Evolutionary conservation across 2,888 invertebrate genomes (phyloP).

Genomic region (Malthinus seriepunctatus): DNA sequence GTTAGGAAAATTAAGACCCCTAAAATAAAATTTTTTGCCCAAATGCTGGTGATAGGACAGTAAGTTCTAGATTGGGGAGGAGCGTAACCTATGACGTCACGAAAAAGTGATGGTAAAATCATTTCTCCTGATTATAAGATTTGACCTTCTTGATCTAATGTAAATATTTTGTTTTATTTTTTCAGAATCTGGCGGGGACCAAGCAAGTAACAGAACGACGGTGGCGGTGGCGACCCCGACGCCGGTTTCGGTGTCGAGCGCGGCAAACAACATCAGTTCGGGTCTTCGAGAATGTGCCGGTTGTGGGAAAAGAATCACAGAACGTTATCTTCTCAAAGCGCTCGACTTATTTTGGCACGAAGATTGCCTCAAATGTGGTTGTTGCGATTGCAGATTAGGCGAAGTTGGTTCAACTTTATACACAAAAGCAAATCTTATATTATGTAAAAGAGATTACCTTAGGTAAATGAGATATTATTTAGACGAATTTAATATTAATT

Average conservation of each 20-base stretch:
- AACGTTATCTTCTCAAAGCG: constrained; percentile 80
- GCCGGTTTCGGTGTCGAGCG: constrained; percentile 40
- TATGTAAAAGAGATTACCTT: constrained; percentile 91
- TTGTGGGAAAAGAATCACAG: constrained; percentile 84
- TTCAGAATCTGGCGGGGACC: constrained; percentile 53
- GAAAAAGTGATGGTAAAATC: no score
- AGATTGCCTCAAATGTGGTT: constrained; percentile 89
- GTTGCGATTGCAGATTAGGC: constrained; percentile 91
- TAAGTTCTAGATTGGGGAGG: no score
- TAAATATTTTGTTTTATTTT: not conserved
- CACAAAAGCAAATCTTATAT: constrained; percentile 87
- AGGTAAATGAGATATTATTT: constrained; percentile 72
- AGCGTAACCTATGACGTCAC: no score
- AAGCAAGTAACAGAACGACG: constrained; percentile 47
- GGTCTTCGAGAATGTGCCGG: constrained; percentile 75
- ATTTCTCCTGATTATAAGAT: no score
- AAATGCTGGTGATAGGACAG: no score
- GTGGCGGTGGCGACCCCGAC: constrained; percentile 46
- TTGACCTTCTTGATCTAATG: no score
- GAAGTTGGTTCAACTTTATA: constrained; percentile 91
- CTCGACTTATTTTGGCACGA: constrained; percentile 93
- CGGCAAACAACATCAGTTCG: constrained; percentile 39
- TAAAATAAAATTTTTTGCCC: no score
- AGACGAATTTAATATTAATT: no score
- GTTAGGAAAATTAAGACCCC: no score